phyloP scores from a whole-genome alignment of 2,797 vertebrate species.

The Poliocrania exsul region DNA sequence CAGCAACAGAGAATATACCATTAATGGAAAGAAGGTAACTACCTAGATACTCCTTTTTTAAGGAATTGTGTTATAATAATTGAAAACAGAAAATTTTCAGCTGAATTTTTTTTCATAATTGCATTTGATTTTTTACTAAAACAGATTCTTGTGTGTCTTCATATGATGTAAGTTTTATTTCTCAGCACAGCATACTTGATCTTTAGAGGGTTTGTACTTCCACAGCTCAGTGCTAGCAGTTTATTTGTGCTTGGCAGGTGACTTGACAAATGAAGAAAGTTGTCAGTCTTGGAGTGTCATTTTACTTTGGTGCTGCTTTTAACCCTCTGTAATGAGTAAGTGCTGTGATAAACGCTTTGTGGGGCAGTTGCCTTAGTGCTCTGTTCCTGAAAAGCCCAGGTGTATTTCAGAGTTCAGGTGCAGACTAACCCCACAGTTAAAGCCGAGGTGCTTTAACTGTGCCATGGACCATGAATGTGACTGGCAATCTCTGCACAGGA shows the following conservation, averaged over 20 bases:
- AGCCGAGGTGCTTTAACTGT: not conserved
- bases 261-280: not conserved
- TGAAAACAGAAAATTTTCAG: not conserved
- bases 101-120: not conserved
- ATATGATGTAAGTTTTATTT: not conserved
- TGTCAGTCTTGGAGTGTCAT: not conserved
- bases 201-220: not conserved
- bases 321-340: not conserved
- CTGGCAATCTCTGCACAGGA: not conserved
- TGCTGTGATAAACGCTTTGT: not conserved
- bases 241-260: not conserved
- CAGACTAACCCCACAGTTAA: not conserved
- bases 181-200: not conserved
- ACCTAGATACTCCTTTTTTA: not conserved
- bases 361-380: not conserved
- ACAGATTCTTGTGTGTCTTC: not conserved
- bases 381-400: not conserved
- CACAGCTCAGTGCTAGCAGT: not conserved
- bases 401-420: not conserved
- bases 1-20: not conserved
- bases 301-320: not conserved
- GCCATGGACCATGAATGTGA: fast-evolving
- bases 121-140: not conserved
- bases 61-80: not conserved
- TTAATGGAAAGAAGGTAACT: not conserved